Percentiles rank a stretch among this genome's conserved stretches.
Evolutionary conservation across 2,888 invertebrate genomes (phyloP).

Genomic region (Drosophila emarginata): DNA sequence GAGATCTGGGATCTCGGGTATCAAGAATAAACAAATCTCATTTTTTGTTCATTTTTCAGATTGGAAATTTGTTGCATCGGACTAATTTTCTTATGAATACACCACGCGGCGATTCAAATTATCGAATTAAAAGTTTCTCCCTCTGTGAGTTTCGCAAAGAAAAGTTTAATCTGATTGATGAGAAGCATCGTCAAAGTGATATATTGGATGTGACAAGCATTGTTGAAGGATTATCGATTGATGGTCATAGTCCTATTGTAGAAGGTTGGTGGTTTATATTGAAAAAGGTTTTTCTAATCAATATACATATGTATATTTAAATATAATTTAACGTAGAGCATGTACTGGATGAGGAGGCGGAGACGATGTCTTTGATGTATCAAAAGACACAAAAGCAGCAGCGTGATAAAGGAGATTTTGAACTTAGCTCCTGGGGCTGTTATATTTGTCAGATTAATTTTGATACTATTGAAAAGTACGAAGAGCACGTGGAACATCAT

Average conservation of each 20-base stretch:
- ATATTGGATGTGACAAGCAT: neutral
- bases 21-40: neutral
- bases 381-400: constrained; percentile 58
- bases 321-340: constrained; percentile 38
- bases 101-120: constrained; percentile 50
- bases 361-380: constrained; percentile 58
- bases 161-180: constrained; percentile 64
- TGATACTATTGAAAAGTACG: constrained; percentile 61
- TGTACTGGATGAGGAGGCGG: constrained; percentile 53
- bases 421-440: constrained; percentile 71
- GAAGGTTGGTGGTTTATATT: constrained; percentile 38
- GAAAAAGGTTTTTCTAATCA: neutral
- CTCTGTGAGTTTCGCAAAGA: constrained; percentile 69
- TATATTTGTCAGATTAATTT: constrained; percentile 79
- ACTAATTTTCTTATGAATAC: constrained; percentile 70
- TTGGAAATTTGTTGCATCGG: constrained; percentile 65
- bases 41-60: constrained; percentile 44
- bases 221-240: constrained; percentile 12
- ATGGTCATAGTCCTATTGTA: constrained; percentile 27
- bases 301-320: neutral
- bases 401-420: constrained; percentile 47
- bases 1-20: no score
- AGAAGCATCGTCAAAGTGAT: constrained; percentile 48
- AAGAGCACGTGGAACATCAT: constrained; percentile 78
- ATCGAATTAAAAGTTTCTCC: constrained; percentile 52